A percentile compares a stretch with the other conserved stretches of the same genome.
phyloP scores from a whole-genome alignment of 1,140 invertebrate genomes.

The Tetragnatha versicolor region DNA sequence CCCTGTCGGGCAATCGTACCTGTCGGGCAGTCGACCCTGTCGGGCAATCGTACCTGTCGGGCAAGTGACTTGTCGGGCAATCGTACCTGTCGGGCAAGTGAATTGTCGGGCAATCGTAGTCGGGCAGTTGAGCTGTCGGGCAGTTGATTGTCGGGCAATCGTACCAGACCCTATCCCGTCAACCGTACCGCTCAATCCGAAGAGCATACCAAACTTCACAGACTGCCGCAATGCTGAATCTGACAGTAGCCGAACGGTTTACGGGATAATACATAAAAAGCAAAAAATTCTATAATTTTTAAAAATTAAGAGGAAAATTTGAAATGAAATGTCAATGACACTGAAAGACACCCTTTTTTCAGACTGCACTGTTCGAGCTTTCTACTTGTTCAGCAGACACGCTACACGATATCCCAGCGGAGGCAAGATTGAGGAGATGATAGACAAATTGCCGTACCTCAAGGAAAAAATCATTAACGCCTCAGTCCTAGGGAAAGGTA shows the following conservation, averaged over 20 bases:
- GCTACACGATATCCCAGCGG: conserved; percentile 58
- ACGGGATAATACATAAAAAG: neutral
- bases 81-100: too few species aligned
- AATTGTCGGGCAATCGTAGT: too few species aligned
- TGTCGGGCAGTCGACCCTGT: too few species aligned
- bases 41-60: too few species aligned
- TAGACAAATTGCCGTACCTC: conserved; percentile 15
- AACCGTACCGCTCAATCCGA: neutral
- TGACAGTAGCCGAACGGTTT: neutral
- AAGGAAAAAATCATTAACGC: conserved; percentile 37
- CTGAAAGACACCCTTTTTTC: neutral
- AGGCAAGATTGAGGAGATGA: conserved; percentile 51
- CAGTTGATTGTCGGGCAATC: too few species aligned
- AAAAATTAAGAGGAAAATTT: neutral
- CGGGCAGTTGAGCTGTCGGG: too few species aligned
- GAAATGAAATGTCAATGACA: neutral
- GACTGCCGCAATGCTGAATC: neutral
- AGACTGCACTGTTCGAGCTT: conserved; percentile 51
- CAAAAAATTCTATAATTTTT: neutral
- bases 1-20: too few species aligned
- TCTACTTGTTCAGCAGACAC: conserved; percentile 57
- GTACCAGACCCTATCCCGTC: neutral
- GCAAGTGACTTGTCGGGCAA: too few species aligned
- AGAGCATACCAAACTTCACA: neutral
- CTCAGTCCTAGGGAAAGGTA: neutral